Evolutionary conservation across 2,113 vertebrate species (phyloP), one percentile per base, ranked within the genome.

Genomic region (Oncorhynchus clarkii): DNA sequence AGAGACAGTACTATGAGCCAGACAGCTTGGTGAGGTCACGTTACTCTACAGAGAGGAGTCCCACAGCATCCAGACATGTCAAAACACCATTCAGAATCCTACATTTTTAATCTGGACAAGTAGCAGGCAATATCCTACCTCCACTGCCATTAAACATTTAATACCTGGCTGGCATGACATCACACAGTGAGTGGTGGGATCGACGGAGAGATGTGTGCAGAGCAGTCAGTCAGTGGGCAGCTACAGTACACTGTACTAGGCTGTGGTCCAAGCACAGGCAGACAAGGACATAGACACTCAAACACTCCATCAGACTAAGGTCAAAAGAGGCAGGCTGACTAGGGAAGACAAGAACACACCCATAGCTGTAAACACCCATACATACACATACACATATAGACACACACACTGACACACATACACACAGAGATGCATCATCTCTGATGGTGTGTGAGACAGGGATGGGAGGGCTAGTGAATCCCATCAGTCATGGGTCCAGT

Each of bases 41-140:
- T 83, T 79, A 80, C 75, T 81, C 82, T 75, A 78, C 73, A 77
- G 73, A 29, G 73, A 16, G 62, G 82, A 71, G 84, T n/a, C 89
- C 87, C 87, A 70, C 73, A 81, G 82, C 87, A 87, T 82, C 79
- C 75, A 74, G 77, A 86, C 77, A 86, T 90, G 88, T 90, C 87
- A 89, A 88, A 89, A 67, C 82, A 78, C 85, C 82, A 79, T 84
- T 91, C 88, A 90, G 80, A 86, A 81, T 51, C 29, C 84, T 93
- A 91, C 92, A 93, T 92, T 92, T 92, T 93, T 93, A 89, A 93
- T 91, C 86, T 82, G 85, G 81, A 91, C 91, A 92, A 91, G 90
- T 88, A 83, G 81, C 83, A 87, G 88, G 85, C 88, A 88, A 90
- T 92, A 86, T 79, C 74, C 86, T 89, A 92, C 90, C 91, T 89